phyloP scores from a whole-genome alignment of 2,113 vertebrate genomes.

The Dromas ardeola region DNA sequence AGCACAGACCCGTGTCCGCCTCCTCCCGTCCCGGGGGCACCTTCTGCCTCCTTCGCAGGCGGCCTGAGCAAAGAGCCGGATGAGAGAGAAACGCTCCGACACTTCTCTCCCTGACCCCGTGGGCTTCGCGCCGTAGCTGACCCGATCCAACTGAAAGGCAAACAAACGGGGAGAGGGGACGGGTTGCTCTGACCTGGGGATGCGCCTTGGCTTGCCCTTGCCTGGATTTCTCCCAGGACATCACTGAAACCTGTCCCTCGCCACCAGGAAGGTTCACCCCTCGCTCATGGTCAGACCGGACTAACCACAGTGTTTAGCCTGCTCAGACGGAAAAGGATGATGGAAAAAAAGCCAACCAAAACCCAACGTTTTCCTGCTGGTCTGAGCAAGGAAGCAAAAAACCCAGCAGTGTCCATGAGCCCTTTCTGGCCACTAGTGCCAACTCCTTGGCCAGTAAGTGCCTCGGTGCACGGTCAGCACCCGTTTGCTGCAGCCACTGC shows the following conservation, averaged over 20 bases:
- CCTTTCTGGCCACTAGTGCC: not conserved
- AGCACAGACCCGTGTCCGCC: accelerated
- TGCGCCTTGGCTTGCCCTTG: not conserved
- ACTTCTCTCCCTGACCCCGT: not conserved
- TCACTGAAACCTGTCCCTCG: not conserved
- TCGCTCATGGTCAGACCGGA: not conserved
- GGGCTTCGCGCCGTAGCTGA: not conserved
- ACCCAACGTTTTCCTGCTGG: not conserved
- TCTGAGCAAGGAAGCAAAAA: not conserved
- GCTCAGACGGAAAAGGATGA: not conserved
- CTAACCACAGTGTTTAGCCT: not conserved
- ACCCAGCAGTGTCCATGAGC: not conserved
- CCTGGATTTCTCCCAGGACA: not conserved
- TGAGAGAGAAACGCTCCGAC: not conserved
- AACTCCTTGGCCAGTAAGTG: not conserved
- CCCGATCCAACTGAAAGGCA: not conserved
- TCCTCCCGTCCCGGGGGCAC: accelerated
- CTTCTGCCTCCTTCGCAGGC: not conserved
- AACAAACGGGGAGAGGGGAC: not conserved
- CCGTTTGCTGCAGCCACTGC: not conserved
- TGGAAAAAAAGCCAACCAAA: not conserved
- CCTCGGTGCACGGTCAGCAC: not conserved
- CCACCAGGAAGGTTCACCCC: not conserved
- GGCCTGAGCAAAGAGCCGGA: not conserved
- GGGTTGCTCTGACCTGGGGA: not conserved